Percentiles rank a stretch among this genome's conserved stretches.
phyloP scores from a whole-genome alignment of 1,140 invertebrate species.

The Cryptotermes secundus region DNA sequence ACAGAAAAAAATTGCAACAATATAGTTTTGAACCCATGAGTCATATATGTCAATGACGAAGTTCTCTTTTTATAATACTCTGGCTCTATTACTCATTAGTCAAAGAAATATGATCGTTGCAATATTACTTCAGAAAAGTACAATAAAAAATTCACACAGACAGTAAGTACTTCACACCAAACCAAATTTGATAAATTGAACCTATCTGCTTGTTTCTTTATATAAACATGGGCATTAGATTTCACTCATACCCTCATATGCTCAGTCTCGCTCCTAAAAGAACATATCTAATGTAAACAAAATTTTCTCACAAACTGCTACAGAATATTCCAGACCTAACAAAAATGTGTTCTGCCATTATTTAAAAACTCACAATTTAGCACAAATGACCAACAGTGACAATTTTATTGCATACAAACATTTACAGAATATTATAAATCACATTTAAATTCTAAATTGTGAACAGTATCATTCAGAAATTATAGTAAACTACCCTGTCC shows the following conservation, averaged over 20 bases:
- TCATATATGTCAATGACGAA: background rate
- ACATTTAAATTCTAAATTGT: background rate
- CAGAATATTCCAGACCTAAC: background rate
- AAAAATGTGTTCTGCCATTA: background rate
- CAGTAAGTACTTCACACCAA: background rate
- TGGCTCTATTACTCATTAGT: background rate
- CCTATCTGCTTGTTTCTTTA: background rate
- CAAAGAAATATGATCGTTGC: background rate
- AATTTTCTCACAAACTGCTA: background rate
- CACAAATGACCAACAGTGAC: background rate
- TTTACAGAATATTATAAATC: background rate
- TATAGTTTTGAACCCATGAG: background rate
- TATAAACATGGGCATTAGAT: background rate
- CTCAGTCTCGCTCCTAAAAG: background rate
- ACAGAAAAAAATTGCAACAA: background rate
- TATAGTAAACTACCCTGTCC: background rate
- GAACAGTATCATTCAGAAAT: background rate
- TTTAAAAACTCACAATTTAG: background rate
- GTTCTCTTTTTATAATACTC: background rate
- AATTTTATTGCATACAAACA: slow-evolving; percentile 6
- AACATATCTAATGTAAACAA: background rate
- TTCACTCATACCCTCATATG: background rate
- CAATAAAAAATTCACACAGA: background rate
- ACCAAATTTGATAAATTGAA: background rate
- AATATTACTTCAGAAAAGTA: background rate